Base-by-base conservation (phyloP, 1,140 invertebrate genomes). In the Medauroidea extradentata region DNA sequence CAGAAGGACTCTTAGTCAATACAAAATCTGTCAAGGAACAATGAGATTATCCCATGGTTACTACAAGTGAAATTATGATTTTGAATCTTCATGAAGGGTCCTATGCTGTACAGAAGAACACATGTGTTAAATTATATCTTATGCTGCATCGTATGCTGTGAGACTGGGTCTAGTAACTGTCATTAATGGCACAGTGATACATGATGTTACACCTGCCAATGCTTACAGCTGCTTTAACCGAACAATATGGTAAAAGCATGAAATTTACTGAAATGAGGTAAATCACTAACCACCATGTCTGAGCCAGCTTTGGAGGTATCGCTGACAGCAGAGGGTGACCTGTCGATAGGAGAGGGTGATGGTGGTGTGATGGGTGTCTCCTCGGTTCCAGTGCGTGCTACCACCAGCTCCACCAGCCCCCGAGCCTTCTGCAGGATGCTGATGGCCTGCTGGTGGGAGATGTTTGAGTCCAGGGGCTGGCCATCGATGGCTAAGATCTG, bases 401-500 rank as follows among this genome's bases (percentile, higher is more conserved):
- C 84, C 52, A 89, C 83, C 71, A 89, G 78, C 75, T 87, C 85
- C 63, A 90, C 86, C 67, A 86, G 77, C 62, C 88, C 88, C 60
- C 83, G 79, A 49, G 88, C 87, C 74, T 88, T 85, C 77, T 93
- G 89, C 67, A 93, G 78, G 65, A 92, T 87, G 64, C 83, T 82
- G 69, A 93, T 89, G 65, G 90, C 88, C 79, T 91, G 83, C 74
- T 93, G 88, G 75, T 94, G 93, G 53, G 90, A 92, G 73, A 95
- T 87, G 73, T 88, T 87, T 46, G 86, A 85, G 70, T 89, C 86
- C 68, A 94, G 76, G 55, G 88, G 87, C 70, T 91, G 89, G 66
- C 88, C 88, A 82, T 95, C 91, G 67, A 95, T 88, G 62, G 91
- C 89, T 70, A 95, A 74, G 73, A 96, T 91, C 73, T 94, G 89